Conservation (phyloP, 2,113 vertebrate genomes). For the Isichthys henryi region DNA sequence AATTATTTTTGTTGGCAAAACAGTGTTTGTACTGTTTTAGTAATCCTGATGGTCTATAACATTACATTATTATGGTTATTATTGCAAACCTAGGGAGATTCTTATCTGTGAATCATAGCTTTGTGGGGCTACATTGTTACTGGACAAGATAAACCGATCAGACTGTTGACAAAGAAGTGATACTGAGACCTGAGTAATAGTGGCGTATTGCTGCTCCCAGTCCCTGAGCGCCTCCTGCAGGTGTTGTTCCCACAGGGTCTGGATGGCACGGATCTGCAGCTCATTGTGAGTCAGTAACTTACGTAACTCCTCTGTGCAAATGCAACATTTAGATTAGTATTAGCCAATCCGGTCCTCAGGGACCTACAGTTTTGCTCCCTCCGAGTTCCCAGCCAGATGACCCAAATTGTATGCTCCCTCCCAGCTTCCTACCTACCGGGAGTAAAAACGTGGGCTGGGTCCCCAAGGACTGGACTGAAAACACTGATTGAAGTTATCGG, state of each 20-base stretch:
- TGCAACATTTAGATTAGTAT: background rate
- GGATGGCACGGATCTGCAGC: conserved; percentile 56
- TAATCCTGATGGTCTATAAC: background rate
- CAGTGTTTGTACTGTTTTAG: background rate
- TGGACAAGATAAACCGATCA: background rate
- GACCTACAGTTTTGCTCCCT: background rate
- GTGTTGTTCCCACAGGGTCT: conserved; percentile 68
- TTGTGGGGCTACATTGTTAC: background rate
- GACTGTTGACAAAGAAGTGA: background rate
- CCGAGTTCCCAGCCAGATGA: background rate
- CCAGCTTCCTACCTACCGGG: background rate
- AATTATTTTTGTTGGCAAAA: background rate
- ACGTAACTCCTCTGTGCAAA: conserved; percentile 59
- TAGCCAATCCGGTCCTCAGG: background rate
- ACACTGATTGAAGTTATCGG: background rate
- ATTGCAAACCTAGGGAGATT: background rate
- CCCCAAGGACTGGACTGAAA: background rate
- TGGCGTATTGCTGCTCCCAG: conserved; percentile 67
- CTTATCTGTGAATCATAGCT: background rate
- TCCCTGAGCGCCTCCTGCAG: conserved; percentile 69
- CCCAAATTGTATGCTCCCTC: background rate
- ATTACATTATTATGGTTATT: background rate
- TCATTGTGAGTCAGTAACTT: conserved; percentile 61
- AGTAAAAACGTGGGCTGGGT: background rate
- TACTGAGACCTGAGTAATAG: conserved; percentile 59